phyloP scores from a whole-genome alignment of 2,888 invertebrate species.

The Eristalinus aeneus region DNA sequence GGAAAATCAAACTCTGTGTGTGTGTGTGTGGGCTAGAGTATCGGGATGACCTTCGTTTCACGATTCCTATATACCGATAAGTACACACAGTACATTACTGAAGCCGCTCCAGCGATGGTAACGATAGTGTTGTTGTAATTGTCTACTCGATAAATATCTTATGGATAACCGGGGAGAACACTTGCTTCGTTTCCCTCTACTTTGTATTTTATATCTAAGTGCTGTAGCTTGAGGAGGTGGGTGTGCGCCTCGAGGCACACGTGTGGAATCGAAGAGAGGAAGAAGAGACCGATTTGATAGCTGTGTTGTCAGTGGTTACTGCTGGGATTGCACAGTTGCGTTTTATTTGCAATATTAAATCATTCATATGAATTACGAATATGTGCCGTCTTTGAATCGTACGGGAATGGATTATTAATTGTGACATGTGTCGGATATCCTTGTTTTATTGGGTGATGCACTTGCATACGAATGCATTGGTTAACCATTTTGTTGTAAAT shows the following conservation, averaged over 20 bases:
- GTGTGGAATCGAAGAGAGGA: neutral
- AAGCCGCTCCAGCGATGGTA: neutral
- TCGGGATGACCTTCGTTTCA: constrained; percentile 43
- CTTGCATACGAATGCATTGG: neutral
- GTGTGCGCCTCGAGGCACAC: neutral
- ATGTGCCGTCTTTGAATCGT: neutral
- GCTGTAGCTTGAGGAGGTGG: neutral
- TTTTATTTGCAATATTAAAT: constrained; percentile 7
- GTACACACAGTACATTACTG: neutral
- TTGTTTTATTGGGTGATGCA: neutral
- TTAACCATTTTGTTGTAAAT: neutral
- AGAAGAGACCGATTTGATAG: constrained; percentile 32
- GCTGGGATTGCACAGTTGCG: constrained; percentile 24
- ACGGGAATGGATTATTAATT: constrained; percentile 5
- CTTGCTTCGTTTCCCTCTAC: constrained; percentile 30
- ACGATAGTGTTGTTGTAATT: constrained; percentile 41
- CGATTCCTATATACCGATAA: constrained; percentile 19
- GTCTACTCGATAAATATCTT: constrained; percentile 61
- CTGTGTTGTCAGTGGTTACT: constrained; percentile 2
- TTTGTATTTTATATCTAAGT: constrained; percentile 38
- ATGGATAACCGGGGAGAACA: constrained; percentile 36
- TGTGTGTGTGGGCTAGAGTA: neutral
- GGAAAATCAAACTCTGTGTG: constrained; percentile 52
- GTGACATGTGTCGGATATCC: constrained; percentile 11
- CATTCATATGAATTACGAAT: neutral